Percentiles rank a stretch among this genome's conserved stretches.
phyloP scores from a whole-genome alignment of 1,140 invertebrate genomes.

The Protaetia brevitarsis region DNA sequence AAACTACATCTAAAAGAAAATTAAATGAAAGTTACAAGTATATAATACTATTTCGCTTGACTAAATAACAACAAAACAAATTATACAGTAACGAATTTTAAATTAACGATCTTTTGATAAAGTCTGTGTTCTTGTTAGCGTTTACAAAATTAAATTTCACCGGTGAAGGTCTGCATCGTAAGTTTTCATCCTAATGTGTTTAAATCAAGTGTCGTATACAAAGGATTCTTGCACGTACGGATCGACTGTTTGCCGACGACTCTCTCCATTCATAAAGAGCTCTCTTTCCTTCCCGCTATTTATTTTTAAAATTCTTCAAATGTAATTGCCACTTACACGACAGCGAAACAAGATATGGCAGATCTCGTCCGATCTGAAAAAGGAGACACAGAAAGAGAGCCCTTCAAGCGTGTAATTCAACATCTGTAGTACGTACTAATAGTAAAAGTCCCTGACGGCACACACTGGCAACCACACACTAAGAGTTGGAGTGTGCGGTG shows the following conservation, averaged over 20 bases:
- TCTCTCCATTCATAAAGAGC: background rate
- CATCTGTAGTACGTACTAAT: slow-evolving; percentile 21
- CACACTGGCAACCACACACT: slow-evolving; percentile 2
- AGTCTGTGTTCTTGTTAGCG: too few relatives aligned
- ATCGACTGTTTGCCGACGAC: background rate
- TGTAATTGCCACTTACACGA: slow-evolving; percentile 16
- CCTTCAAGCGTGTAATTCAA: slow-evolving; percentile 20
- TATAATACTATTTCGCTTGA: too few relatives aligned
- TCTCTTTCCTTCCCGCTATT: background rate
- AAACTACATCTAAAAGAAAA: too few relatives aligned
- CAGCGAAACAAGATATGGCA: slow-evolving; percentile 17
- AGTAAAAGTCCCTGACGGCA: slow-evolving; percentile 2
- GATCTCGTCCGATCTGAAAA: background rate
- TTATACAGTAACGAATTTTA: too few relatives aligned
- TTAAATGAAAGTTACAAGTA: too few relatives aligned
- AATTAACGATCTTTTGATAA: too few relatives aligned
- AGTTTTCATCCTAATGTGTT: too few relatives aligned
- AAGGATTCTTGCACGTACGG: background rate
- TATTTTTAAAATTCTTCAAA: slow-evolving; percentile 19
- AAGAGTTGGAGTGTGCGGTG: slow-evolving; percentile 4
- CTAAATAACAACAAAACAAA: too few relatives aligned
- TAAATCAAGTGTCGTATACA: background rate
- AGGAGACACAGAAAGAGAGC: background rate
- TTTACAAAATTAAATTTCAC: too few relatives aligned
- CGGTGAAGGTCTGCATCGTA: too few relatives aligned